phyloP scores from a whole-genome alignment of 2,888 invertebrate species.

The Allygus modestus region DNA sequence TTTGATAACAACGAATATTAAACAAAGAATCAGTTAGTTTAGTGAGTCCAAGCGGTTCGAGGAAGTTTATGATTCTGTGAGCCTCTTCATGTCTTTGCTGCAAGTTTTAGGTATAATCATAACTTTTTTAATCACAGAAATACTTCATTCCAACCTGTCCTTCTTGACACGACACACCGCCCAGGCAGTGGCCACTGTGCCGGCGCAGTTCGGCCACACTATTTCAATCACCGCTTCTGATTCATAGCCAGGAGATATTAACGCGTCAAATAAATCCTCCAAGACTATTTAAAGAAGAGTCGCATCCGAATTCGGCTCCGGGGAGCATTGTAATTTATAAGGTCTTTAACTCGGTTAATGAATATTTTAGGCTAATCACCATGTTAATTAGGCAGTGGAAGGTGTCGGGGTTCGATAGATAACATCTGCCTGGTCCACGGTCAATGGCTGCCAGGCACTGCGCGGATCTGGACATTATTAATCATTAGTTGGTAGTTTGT shows the following conservation, averaged over 20 bases:
- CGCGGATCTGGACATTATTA: background rate
- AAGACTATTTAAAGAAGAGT: slow-evolving; percentile 25
- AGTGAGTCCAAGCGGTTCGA: too few relatives aligned
- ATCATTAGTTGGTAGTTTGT: too few relatives aligned
- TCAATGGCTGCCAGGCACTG: background rate
- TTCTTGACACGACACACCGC: too few relatives aligned
- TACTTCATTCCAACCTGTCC: too few relatives aligned
- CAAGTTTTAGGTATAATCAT: too few relatives aligned
- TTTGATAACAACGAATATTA: too few relatives aligned
- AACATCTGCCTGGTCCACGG: background rate
- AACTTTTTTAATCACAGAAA: too few relatives aligned
- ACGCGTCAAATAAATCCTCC: background rate
- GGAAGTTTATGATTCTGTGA: too few relatives aligned
- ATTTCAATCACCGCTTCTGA: slow-evolving; percentile 4
- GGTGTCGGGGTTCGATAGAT: background rate
- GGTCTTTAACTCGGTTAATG: slow-evolving; percentile 28
- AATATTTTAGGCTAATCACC: slow-evolving; percentile 43
- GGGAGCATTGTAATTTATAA: slow-evolving; percentile 17
- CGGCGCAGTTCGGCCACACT: background rate
- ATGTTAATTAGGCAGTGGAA: slow-evolving; percentile 20
- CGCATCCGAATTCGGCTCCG: background rate
- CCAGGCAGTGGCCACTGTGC: too few relatives aligned
- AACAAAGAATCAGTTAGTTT: too few relatives aligned
- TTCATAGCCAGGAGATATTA: slow-evolving; percentile 13
- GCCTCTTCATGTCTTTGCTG: too few relatives aligned